Conservation (phyloP, 2,113 vertebrate genomes). For the Procavia capensis region DNA sequence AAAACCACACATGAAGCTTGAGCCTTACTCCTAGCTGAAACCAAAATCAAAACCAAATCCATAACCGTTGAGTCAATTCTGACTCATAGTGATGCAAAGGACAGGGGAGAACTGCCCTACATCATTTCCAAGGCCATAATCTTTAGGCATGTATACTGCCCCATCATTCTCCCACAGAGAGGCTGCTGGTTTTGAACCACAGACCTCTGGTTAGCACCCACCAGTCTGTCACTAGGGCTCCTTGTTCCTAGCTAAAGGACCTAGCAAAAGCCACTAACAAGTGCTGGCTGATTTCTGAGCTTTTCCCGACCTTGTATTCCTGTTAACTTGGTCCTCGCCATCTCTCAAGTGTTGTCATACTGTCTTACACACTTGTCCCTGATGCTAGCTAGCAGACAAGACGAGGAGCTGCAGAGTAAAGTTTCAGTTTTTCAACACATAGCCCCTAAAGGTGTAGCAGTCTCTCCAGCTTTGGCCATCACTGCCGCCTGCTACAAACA, state of each 20-base stretch:
- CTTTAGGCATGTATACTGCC: neutral
- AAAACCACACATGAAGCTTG: neutral
- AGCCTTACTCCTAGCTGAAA: neutral
- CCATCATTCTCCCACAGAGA: neutral
- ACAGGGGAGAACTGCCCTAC: neutral
- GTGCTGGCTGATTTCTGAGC: rapidly evolving
- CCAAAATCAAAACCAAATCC: neutral
- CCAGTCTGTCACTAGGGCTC: neutral
- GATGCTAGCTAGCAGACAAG: neutral
- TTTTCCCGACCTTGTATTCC: neutral
- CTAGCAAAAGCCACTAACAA: rapidly evolving
- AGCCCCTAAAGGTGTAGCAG: rapidly evolving
- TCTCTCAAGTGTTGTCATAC: neutral
- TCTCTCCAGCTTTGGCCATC: neutral
- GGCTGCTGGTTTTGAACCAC: no score
- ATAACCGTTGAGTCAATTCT: neutral
- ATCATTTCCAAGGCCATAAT: neutral
- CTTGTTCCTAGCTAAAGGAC: neutral
- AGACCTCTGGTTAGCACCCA: neutral
- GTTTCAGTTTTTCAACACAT: neutral
- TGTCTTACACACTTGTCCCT: neutral
- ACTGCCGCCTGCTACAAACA: rapidly evolving
- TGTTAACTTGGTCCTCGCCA: neutral
- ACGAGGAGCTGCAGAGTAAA: neutral
- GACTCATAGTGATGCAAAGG: no score